A percentile compares a stretch with the other conserved stretches of the same genome.
Evolutionary conservation across 2,888 invertebrate genomes (phyloP).

Genomic region (Dryococelus australis): DNA sequence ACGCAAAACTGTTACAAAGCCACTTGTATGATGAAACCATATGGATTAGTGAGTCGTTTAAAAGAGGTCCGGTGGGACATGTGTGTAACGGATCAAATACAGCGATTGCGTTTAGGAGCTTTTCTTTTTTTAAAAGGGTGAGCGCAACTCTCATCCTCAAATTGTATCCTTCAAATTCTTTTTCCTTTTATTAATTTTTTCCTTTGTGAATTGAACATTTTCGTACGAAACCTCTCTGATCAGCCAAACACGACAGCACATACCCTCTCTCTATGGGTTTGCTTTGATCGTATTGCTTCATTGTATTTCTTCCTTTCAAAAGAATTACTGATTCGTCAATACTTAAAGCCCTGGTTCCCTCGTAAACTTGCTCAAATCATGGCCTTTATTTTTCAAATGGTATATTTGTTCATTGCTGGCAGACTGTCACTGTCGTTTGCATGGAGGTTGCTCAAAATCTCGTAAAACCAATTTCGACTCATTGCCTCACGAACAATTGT

Average conservation of each 20-base stretch:
- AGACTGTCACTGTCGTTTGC: conserved; percentile 38
- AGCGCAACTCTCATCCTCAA: conserved; percentile 33
- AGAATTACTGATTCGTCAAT: conserved; percentile 38
- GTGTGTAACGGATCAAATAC: conserved; percentile 45
- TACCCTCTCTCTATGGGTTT: not conserved
- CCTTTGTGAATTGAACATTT: not conserved
- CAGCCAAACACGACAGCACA: not conserved
- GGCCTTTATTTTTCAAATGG: conserved; percentile 36
- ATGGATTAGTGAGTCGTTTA: too few species aligned
- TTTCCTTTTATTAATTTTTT: conserved; percentile 41
- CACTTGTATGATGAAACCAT: too few species aligned
- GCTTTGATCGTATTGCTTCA: conserved; percentile 36
- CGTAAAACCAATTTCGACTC: conserved; percentile 33
- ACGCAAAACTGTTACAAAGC: too few species aligned
- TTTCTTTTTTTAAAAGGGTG: conserved; percentile 43
- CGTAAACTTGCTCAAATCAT: conserved; percentile 36
- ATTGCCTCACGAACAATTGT: conserved; percentile 31
- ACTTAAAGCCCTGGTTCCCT: conserved; percentile 33
- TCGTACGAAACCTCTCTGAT: not conserved
- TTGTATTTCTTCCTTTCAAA: conserved; percentile 35
- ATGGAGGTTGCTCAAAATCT: conserved; percentile 36
- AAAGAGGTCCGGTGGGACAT: too few species aligned
- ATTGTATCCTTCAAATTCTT: conserved; percentile 48
- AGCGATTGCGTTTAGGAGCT: conserved; percentile 38
- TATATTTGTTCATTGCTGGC: too few species aligned